phyloP scores from a whole-genome alignment of 2,113 vertebrate species.

The Tretioscincus oriximinensis region DNA sequence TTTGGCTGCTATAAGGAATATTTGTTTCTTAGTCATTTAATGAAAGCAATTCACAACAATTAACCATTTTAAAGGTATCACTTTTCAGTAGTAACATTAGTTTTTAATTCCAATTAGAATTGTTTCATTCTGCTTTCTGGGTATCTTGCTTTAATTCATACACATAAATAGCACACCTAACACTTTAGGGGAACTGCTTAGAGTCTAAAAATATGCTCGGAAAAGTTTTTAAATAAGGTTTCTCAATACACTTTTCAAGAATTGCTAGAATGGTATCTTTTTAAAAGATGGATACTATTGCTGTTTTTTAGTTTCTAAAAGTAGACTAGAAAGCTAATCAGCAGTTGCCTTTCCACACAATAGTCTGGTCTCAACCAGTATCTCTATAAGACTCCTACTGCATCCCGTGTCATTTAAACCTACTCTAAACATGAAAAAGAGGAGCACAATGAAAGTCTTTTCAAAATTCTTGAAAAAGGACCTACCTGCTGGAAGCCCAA shows the following conservation, averaged over 20 bases:
- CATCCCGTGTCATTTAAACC: background rate
- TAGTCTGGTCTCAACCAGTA: too few relatives aligned
- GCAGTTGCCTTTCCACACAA: too few relatives aligned
- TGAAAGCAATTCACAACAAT: background rate
- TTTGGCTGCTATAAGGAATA: fast-evolving
- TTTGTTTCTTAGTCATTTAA: slow-evolving; percentile 7
- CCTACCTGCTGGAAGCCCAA: slow-evolving; percentile 84
- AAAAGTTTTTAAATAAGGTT: background rate
- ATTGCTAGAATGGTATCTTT: background rate
- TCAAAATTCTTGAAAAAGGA: background rate
- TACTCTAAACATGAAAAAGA: background rate
- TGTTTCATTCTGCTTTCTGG: too few relatives aligned
- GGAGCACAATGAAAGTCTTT: background rate
- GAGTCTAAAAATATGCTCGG: too few relatives aligned
- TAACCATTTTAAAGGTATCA: background rate
- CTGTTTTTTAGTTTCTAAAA: too few relatives aligned
- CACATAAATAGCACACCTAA: too few relatives aligned
- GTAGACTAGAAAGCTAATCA: too few relatives aligned
- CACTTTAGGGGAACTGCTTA: too few relatives aligned
- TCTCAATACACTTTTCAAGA: background rate
- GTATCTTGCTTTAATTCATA: too few relatives aligned
- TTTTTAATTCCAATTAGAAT: too few relatives aligned
- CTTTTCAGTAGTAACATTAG: too few relatives aligned
- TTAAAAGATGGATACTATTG: background rate
- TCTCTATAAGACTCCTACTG: background rate